Percentiles rank a stretch among this genome's conserved stretches.
Evolutionary conservation across 2,113 vertebrate genomes (phyloP).

Genomic region (Petrocephalus microphthalmus): DNA sequence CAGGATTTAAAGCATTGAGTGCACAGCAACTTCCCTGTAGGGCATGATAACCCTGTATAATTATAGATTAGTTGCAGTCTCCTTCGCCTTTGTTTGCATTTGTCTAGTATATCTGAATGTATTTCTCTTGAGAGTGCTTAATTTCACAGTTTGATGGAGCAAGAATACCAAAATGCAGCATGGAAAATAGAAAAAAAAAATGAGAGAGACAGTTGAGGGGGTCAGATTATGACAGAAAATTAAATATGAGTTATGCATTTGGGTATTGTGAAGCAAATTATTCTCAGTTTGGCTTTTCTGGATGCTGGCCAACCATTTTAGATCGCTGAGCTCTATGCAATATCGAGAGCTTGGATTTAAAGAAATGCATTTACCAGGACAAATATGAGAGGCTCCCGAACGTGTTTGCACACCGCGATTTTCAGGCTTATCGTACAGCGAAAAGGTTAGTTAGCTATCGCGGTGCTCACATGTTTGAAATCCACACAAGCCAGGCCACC

Average conservation of each 20-base stretch:
- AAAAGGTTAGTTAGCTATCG: not conserved
- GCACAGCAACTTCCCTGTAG: slow-evolving; percentile 14
- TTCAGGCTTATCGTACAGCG: not conserved
- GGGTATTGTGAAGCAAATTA: not conserved
- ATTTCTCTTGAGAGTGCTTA: slow-evolving; percentile 25
- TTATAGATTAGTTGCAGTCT: slow-evolving; percentile 26
- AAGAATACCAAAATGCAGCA: slow-evolving; percentile 21
- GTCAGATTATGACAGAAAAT: slow-evolving; percentile 11
- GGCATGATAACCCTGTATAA: slow-evolving; percentile 21
- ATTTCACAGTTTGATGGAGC: slow-evolving; percentile 30
- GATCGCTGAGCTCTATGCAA: not conserved
- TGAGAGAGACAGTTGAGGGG: not conserved
- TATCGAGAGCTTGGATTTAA: not conserved
- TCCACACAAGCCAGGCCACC: too few species aligned
- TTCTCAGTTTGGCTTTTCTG: not conserved
- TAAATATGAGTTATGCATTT: not conserved
- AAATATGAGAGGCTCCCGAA: not conserved
- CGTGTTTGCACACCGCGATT: not conserved
- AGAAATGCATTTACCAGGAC: not conserved
- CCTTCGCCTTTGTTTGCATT: slow-evolving; percentile 14
- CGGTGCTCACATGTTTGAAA: not conserved
- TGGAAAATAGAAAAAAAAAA: not conserved
- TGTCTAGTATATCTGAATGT: slow-evolving; percentile 23
- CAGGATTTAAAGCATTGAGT: not conserved
- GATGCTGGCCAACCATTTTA: not conserved